phyloP scores from a whole-genome alignment of 1,140 invertebrate genomes.

The Drosophila trapezifrons region DNA sequence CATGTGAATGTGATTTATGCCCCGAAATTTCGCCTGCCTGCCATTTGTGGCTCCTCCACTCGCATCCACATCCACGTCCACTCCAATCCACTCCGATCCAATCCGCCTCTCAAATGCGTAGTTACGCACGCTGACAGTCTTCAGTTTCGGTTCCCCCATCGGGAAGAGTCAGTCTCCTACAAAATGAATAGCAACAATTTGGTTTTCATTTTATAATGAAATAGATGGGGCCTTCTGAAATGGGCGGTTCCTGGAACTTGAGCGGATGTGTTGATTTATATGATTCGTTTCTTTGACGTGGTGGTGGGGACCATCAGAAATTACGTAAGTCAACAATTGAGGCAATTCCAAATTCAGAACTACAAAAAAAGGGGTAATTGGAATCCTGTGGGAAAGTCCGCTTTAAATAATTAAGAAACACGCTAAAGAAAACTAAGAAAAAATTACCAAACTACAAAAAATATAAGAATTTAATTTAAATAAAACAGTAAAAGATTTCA shows the following conservation, averaged over 20 bases:
- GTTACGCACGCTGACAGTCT: slow-evolving; percentile 64
- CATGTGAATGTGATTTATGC: slow-evolving; percentile 72
- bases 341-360: slow-evolving; percentile 54
- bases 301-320: slow-evolving; percentile 8
- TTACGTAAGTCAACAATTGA: slow-evolving; percentile 74
- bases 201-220: slow-evolving; percentile 59
- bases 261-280: slow-evolving; percentile 82
- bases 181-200: slow-evolving; percentile 66
- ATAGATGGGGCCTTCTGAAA: slow-evolving; percentile 58
- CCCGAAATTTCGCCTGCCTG: slow-evolving; percentile 44
- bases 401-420: not conserved
- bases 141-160: slow-evolving; percentile 11
- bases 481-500: too few relatives aligned
- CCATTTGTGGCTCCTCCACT: slow-evolving; percentile 36
- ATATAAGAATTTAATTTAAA: too few relatives aligned
- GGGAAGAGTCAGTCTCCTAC: slow-evolving; percentile 23
- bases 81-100: slow-evolving; percentile 31
- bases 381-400: slow-evolving; percentile 67
- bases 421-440: not conserved
- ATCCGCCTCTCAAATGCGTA: slow-evolving; percentile 69
- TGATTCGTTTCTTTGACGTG: slow-evolving; percentile 29
- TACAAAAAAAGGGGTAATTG: slow-evolving; percentile 43
- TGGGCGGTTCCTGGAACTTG: slow-evolving; percentile 75
- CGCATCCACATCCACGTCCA: slow-evolving; percentile 2
- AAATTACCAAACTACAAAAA: not conserved